Base-by-base conservation (phyloP, 2,797 vertebrate genomes). In the Remorina albescens region DNA sequence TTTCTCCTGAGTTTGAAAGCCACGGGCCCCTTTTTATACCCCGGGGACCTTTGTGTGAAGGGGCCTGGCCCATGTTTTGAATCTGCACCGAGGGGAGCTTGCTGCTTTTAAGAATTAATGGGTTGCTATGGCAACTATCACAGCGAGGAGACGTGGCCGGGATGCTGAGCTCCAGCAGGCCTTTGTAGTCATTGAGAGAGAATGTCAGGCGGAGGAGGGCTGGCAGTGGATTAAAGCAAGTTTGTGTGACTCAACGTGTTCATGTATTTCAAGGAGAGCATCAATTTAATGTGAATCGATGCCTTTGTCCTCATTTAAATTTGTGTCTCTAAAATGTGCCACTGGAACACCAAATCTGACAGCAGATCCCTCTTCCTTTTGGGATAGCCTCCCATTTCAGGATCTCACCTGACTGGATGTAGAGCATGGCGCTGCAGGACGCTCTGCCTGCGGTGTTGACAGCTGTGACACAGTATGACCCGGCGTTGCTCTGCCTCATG, bases 331-430 rank as follows among this genome's bases (percentile, higher is more conserved):
- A 50, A 50, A 63, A 78, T 42, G 18, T 55, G 60, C 49, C 23
- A 3, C 67, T 11, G 32, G 16, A 18, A 12, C 50, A 30, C 16
- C 21, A 19, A 21, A 41, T 51, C 36, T 39, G 15, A 58, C 25
- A 30, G 36, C 23, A 46, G 23, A 41, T 36, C 28, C 30, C 10
- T 15, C 1, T 18, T 13, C 8, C 8, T 7, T 6, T 2, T 15
- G 21, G 32, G 15, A 15, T n/a, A 21, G 28, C 66, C 15, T 1
- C 41, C 7, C 15, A 13, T 66, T 47, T 37, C 47, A 1, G 41
- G 34, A 13, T 30, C 94, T 94, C 93, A 98, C 97, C 97, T 86
- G 96, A 94, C 67, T 93, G 95, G 84, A 97, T 87, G 3, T 85
- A 92, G 82, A 97, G 90, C 2, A 83, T 83, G 51, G 95, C 96